Conservation (phyloP, 2,888 invertebrate genomes). For the Andrena hattorfiana region DNA sequence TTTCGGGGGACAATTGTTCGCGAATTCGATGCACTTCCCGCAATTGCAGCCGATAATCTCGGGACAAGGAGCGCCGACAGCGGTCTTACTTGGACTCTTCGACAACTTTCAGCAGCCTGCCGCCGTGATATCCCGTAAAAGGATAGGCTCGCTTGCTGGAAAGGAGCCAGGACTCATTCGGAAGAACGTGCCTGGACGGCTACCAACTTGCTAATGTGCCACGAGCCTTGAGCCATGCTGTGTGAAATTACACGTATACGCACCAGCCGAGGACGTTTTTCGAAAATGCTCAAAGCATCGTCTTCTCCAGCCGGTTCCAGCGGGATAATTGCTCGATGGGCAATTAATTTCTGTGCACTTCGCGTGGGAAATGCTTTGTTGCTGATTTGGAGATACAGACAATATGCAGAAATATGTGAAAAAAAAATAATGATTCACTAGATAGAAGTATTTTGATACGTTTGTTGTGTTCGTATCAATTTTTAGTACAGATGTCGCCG, state of each 20-base stretch:
- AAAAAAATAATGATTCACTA: too few species aligned
- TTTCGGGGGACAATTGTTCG: conserved; percentile 31
- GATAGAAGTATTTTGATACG: too few species aligned
- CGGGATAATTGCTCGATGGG: background rate
- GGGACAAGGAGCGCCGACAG: conserved; percentile 36
- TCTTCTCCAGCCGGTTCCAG: background rate
- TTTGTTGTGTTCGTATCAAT: too few species aligned
- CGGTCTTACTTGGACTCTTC: conserved; percentile 54
- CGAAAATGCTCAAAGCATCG: background rate
- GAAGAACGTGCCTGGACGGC: conserved; percentile 78
- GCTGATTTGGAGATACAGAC: too few species aligned
- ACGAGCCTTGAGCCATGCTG: conserved; percentile 46
- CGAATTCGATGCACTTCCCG: conserved; percentile 48
- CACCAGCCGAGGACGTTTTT: background rate
- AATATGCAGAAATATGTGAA: too few species aligned
- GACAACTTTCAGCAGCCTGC: conserved; percentile 43
- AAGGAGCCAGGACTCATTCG: conserved; percentile 76
- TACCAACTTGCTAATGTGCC: conserved; percentile 80
- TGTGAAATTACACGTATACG: conserved; percentile 58
- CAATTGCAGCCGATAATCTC: conserved; percentile 53
- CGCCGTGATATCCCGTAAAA: conserved; percentile 62
- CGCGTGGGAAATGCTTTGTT: too few species aligned
- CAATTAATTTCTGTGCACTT: too few species aligned
- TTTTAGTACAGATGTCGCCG: too few species aligned
- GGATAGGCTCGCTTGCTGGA: conserved; percentile 71